A percentile compares a stretch with the other conserved stretches of the same genome.
These are phyloP conservation scores for Catharus ustulatus DNA, from an alignment of 2,797 vertebrate species.

Conservation along the genomic window DNA sequence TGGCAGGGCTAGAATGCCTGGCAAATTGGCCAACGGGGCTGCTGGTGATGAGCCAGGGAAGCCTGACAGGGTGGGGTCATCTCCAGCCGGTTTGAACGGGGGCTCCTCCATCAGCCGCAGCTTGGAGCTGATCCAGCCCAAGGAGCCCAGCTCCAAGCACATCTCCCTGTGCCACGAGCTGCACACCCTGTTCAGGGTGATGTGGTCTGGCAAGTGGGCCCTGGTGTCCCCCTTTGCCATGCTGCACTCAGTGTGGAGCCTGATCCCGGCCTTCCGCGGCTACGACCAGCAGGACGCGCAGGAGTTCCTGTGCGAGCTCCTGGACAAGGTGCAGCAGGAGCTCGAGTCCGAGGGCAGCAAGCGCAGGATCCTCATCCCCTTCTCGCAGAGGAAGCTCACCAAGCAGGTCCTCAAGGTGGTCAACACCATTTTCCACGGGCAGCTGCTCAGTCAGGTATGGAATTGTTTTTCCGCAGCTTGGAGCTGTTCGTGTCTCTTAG, in stretches of 20 bases:
- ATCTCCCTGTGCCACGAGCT: constrained; percentile 98
- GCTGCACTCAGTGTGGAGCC: constrained; percentile 98
- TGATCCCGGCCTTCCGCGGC: constrained; percentile 95
- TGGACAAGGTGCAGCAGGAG: constrained; percentile 99
- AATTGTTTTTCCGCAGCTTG: not conserved
- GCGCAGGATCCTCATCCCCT: constrained; percentile 93
- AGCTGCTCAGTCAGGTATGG: constrained; percentile 96
- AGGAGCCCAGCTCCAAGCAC: constrained; percentile 93
- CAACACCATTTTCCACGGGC: constrained; percentile 98
- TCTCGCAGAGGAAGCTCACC: constrained; percentile 96
- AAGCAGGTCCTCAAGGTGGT: constrained; percentile 99
- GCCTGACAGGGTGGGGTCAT: constrained; percentile 72
- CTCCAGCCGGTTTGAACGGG: constrained; percentile 77
- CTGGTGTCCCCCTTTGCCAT: constrained; percentile 98
- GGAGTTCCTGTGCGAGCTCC: constrained; percentile 96
- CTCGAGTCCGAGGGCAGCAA: constrained; percentile 93
- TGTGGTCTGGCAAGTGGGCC: constrained; percentile 99
- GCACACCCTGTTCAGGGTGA: constrained; percentile 98
- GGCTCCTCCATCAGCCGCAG: constrained; percentile 77
- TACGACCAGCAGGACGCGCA: constrained; percentile 99
- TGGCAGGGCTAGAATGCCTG: constrained; percentile 78
- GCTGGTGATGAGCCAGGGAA: constrained; percentile 71
- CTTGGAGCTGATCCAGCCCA: constrained; percentile 90
- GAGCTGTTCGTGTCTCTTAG: not conserved
- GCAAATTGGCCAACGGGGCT: constrained; percentile 72